A percentile compares a stretch with the other conserved stretches of the same genome.
These are phyloP conservation scores for Alauda arvensis DNA, from an alignment of 2,797 vertebrate species.

Conservation along the genomic window DNA sequence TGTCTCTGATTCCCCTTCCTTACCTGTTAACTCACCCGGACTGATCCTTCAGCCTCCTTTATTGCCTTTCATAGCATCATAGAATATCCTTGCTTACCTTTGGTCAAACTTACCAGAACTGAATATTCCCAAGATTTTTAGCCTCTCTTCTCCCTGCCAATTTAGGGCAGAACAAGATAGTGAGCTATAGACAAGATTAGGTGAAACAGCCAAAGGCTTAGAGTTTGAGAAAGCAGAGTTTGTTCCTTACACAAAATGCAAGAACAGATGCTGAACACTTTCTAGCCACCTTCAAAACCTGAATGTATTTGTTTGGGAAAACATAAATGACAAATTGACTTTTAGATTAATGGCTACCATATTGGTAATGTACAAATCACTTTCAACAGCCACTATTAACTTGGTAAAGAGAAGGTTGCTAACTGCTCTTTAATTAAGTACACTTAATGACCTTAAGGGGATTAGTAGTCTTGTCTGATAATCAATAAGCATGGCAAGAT, in stretches of 20 bases:
- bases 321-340: conserved; percentile 76
- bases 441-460: conserved; percentile 96
- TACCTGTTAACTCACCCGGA: neutral
- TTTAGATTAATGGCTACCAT: conserved; percentile 72
- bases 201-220: neutral
- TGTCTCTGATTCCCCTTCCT: neutral
- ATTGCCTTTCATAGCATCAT: neutral
- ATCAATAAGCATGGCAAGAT: conserved; percentile 87
- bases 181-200: neutral
- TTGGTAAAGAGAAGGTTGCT: conserved; percentile 88
- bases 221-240: neutral
- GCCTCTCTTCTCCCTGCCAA: neutral
- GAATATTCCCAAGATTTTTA: neutral
- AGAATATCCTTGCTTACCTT: neutral
- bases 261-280: neutral
- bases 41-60: neutral
- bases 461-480: conserved; percentile 94
- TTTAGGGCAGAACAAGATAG: neutral
- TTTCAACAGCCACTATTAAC: conserved; percentile 92
- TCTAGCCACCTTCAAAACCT: neutral
- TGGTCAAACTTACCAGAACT: neutral
- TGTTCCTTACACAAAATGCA: neutral
- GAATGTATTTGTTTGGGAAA: conserved; percentile 73
- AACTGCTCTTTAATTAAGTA: conserved; percentile 99
- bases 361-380: conserved; percentile 89